A percentile compares a stretch with the other conserved stretches of the same genome.
Conservation (phyloP, 1,140 invertebrate species). For the Trichomalopsis sarcophagae region DNA sequence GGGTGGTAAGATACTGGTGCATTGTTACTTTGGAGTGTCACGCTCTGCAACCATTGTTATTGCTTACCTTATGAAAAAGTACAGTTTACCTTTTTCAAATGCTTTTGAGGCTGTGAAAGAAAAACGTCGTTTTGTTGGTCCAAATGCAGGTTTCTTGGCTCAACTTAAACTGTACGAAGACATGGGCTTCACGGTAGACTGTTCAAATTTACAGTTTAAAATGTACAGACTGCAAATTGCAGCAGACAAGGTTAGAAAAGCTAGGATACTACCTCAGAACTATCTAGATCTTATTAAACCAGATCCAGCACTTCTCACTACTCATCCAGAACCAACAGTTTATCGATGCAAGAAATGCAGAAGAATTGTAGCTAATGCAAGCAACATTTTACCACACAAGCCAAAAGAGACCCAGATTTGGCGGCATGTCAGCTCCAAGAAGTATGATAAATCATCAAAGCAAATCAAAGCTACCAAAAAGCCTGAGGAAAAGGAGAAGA, state of each 20-base stretch:
- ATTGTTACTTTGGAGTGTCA: conserved; percentile 92
- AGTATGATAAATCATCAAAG: conserved; percentile 57
- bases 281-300: conserved; percentile 85
- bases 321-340: conserved; percentile 85
- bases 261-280: conserved; percentile 86
- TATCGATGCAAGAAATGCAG: conserved; percentile 85
- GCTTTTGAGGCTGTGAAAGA: conserved; percentile 82
- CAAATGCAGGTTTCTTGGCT: conserved; percentile 84
- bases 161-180: conserved; percentile 86
- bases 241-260: conserved; percentile 87
- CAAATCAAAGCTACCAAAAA: conserved; percentile 60
- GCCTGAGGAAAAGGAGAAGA: conserved; percentile 61
- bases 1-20: conserved; percentile 82
- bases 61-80: conserved; percentile 90
- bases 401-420: conserved; percentile 75
- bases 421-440: conserved; percentile 70
- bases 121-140: conserved; percentile 80
- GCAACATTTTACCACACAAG: conserved; percentile 84
- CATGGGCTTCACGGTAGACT: conserved; percentile 84
- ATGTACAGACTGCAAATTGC: conserved; percentile 85
- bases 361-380: conserved; percentile 85
- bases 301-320: conserved; percentile 85
- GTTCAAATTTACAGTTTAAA: conserved; percentile 83
- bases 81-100: conserved; percentile 81
- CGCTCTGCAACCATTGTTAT: conserved; percentile 88